Evolutionary conservation across 2,797 vertebrate species (phyloP).

Genomic region (Agapornis canus): DNA sequence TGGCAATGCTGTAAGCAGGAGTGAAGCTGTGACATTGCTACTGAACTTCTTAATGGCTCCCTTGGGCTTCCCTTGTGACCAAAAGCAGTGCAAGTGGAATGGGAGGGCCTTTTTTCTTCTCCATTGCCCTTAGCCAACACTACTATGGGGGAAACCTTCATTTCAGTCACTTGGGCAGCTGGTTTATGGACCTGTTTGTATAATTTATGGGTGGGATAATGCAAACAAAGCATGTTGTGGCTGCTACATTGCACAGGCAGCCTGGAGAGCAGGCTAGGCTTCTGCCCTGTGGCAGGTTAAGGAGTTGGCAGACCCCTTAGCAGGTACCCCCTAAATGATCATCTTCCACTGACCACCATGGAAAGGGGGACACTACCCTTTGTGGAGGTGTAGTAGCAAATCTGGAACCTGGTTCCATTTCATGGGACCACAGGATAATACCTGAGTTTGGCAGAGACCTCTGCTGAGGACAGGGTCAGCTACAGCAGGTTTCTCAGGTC

Average conservation of each 20-base stretch:
- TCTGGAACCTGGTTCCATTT: background rate
- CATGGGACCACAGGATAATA: background rate
- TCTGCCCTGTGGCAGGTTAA: background rate
- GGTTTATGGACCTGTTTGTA: background rate
- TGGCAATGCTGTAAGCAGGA: background rate
- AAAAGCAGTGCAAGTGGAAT: background rate
- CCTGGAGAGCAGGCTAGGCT: background rate
- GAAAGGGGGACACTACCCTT: background rate
- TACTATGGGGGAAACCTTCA: background rate
- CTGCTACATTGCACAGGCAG: background rate
- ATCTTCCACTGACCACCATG: accelerated
- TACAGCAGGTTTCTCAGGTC: background rate
- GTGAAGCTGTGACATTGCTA: background rate
- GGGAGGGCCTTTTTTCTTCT: background rate
- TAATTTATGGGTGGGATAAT: background rate
- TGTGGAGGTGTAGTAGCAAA: accelerated
- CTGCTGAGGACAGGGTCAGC: background rate
- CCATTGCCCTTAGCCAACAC: background rate
- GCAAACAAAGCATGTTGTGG: accelerated
- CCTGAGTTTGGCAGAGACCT: background rate
- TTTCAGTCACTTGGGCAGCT: accelerated
- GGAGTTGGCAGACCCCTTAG: background rate
- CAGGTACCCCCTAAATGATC: background rate
- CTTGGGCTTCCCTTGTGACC: background rate
- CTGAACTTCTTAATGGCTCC: accelerated